A percentile compares a stretch with the other conserved stretches of the same genome.
Evolutionary conservation across 2,797 vertebrate genomes (phyloP).

Genomic region (Vipera latastei): DNA sequence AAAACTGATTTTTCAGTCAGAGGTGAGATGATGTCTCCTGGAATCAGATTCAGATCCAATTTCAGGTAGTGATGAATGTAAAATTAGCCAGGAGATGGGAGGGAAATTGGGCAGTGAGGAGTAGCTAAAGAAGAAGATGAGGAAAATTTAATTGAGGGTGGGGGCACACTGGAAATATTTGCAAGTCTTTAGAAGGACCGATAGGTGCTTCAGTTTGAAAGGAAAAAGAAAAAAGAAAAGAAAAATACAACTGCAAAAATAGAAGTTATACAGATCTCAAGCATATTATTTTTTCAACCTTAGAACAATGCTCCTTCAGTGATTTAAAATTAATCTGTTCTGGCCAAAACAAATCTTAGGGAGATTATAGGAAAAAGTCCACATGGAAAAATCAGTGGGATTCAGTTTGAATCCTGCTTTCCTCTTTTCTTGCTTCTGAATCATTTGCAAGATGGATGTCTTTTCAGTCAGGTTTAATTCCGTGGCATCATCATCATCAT

Average conservation of each 20-base stretch:
- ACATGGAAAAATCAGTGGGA: not conserved
- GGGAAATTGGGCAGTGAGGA: not conserved
- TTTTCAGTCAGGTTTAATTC: not conserved
- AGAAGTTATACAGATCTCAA: not conserved
- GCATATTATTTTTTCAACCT: not conserved
- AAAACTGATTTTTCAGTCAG: not conserved
- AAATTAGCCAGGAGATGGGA: not conserved
- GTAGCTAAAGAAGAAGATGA: not conserved
- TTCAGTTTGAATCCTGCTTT: not conserved
- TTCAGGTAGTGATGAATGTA: not conserved
- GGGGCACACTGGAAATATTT: not conserved
- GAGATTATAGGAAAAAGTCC: not conserved
- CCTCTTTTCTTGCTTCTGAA: not conserved
- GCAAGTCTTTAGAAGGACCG: not conserved
- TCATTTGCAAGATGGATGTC: not conserved
- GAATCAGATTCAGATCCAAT: not conserved
- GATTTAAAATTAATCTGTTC: not conserved
- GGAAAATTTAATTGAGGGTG: not conserved
- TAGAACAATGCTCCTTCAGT: not conserved
- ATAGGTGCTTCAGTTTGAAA: not conserved
- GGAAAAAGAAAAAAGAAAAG: not conserved
- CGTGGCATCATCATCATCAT: too few species aligned
- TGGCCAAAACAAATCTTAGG: not conserved
- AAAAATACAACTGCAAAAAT: not conserved
- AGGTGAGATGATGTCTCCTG: not conserved